Evolutionary conservation across 2,113 vertebrate genomes (phyloP), one percentile per base, ranked within the genome.

Genomic region (Nibea coibor): DNA sequence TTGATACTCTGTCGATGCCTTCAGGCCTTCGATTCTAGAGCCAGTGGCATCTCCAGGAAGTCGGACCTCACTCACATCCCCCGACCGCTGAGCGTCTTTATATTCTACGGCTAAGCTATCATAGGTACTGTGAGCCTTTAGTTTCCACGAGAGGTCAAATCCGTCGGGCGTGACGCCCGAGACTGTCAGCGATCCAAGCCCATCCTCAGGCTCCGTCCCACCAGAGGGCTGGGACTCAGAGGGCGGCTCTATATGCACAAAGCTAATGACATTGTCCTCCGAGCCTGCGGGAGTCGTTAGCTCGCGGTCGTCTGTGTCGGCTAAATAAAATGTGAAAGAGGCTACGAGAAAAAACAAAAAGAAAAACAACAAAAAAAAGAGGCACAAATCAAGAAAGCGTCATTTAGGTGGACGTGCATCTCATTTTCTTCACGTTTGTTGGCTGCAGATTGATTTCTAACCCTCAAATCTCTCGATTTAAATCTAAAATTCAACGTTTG

Each of bases 241-340:
- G 45, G 80, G 57, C 9, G 31, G 31, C 35, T 94, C 90, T 87
- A 93, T 83, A 76, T 82, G 78, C 74, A 74, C 82, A 83, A 93
- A 92, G 83, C 90, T 94, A 94, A 92, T 84, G 83, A 93, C 74
- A 89, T 91, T 91, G 87, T 94, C 89, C 81, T 91, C 92, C 5
- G 84, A 77, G 66, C 56, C 85, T 69, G 86, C 48, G 16, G 89
- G 75, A 73, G 88, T 74, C 16, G 59, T 84, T 72, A 85, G 79
- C 79, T 93, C 91, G 9, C 62, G 93, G 86, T 88, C 83, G n/a
- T 91, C 91, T 73, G 91, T 85, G 75, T 88, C 83, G 10, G 93
- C 89, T 92, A 92, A 89, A 84, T 93, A 94, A 90, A 94, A 93
- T 8, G 92, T 93, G 78, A 94, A 93, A 76, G 91, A 90, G 72